Evolutionary conservation across 2,113 vertebrate species (phyloP).

Genomic region (Xenus cinereus): DNA sequence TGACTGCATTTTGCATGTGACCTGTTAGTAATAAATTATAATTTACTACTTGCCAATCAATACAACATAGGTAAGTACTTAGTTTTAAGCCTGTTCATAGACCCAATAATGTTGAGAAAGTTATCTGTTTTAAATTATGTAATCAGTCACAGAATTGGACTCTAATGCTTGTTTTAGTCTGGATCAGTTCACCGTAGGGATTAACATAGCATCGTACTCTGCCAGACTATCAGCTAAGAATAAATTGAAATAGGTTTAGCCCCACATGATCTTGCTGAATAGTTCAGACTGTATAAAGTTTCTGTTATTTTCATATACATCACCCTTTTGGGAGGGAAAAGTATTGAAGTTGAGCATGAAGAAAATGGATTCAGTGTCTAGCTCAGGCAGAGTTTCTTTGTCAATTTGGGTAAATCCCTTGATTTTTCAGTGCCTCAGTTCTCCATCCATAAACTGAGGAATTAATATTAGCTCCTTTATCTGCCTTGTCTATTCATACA

Average conservation of each 20-base stretch:
- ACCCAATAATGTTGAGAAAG: neutral
- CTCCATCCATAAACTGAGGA: slow-evolving; percentile 39
- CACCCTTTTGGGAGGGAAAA: slow-evolving; percentile 13
- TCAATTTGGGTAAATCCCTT: slow-evolving; percentile 40
- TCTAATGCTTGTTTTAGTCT: neutral
- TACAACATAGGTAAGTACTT: neutral
- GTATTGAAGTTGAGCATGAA: neutral
- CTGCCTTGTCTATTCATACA: slow-evolving; percentile 37
- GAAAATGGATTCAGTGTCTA: slow-evolving; percentile 14
- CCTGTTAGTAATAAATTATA: neutral
- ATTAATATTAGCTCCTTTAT: slow-evolving; percentile 59
- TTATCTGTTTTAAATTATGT: neutral
- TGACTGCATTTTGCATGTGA: neutral
- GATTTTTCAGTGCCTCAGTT: slow-evolving; percentile 54
- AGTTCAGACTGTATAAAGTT: neutral
- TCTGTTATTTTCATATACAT: slow-evolving; percentile 26
- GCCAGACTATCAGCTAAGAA: neutral
- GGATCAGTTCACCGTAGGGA: neutral
- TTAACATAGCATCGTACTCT: neutral
- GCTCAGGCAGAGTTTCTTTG: slow-evolving; percentile 22
- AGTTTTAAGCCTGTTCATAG: neutral
- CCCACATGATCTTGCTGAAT: neutral
- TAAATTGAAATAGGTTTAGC: neutral
- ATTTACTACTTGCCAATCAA: neutral
- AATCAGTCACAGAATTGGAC: neutral